These are phyloP conservation scores for Manis pentadactyla DNA, from an alignment of 2,797 vertebrate genomes.

Conservation along the genomic window DNA sequence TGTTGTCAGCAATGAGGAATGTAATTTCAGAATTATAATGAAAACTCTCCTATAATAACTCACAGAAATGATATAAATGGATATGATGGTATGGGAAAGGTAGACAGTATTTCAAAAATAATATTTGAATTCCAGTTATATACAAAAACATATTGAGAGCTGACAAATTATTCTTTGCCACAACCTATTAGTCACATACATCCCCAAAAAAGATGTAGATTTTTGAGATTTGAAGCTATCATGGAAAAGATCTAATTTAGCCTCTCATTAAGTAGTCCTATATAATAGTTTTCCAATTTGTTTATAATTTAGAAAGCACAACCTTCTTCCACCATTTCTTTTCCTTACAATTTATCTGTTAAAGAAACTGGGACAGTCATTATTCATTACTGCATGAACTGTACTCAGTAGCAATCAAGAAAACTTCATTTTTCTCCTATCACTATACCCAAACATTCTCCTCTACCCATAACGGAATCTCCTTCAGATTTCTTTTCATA, in stretches of 20 bases:
- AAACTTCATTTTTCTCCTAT: slow-evolving; percentile 36
- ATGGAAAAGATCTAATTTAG: neutral
- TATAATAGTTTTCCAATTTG: neutral
- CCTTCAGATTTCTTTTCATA: slow-evolving; percentile 50
- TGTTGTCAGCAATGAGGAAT: neutral
- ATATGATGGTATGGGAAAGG: neutral
- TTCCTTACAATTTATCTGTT: neutral
- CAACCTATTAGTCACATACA: neutral
- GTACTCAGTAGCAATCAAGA: neutral
- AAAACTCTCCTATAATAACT: slow-evolving; percentile 37
- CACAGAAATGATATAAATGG: neutral
- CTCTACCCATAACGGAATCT: neutral
- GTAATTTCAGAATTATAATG: slow-evolving; percentile 64
- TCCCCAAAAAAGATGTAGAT: neutral
- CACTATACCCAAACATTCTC: neutral
- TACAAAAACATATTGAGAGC: slow-evolving; percentile 2
- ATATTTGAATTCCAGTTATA: neutral
- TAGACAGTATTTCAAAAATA: slow-evolving; percentile 1
- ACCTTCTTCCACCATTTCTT: neutral
- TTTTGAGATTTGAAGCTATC: slow-evolving; percentile 5
- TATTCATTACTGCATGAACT: neutral
- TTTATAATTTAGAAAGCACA: neutral
- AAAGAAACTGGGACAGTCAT: neutral
- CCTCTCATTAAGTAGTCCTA: neutral
- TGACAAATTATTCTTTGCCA: neutral